Percentiles rank a stretch among this genome's conserved stretches.
These are phyloP conservation scores for Xanthorhoe designata DNA, from an alignment of 2,888 invertebrate genomes.

Conservation along the genomic window DNA sequence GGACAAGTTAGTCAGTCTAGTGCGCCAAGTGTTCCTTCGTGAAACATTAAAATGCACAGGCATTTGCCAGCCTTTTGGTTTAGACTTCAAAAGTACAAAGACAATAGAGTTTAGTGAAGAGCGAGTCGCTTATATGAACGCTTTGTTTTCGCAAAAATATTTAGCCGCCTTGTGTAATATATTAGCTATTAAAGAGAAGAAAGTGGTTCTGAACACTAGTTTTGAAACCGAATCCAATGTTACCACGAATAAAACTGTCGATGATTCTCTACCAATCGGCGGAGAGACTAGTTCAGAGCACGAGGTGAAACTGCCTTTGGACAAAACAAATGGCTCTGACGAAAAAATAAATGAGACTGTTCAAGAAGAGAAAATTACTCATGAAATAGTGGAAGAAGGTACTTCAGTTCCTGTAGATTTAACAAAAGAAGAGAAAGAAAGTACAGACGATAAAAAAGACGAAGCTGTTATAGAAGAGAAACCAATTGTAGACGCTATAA, in stretches of 20 bases:
- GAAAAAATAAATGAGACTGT: slow-evolving; percentile 68
- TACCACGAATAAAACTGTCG: slow-evolving; percentile 76
- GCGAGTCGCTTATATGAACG: slow-evolving; percentile 85
- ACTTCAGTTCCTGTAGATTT: slow-evolving; percentile 59
- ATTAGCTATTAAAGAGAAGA: slow-evolving; percentile 88
- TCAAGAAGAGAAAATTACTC: slow-evolving; percentile 61
- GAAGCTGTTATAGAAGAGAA: slow-evolving; percentile 62
- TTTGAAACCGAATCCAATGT: slow-evolving; percentile 82
- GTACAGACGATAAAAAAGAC: slow-evolving; percentile 60
- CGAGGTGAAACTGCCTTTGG: slow-evolving; percentile 67
- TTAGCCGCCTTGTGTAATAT: slow-evolving; percentile 92
- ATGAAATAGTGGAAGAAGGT: slow-evolving; percentile 58
- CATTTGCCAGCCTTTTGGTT: slow-evolving; percentile 86
- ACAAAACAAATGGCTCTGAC: slow-evolving; percentile 67
- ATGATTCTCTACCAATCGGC: slow-evolving; percentile 66
- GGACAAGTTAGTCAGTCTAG: slow-evolving; percentile 85
- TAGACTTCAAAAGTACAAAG: slow-evolving; percentile 86
- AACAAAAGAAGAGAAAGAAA: slow-evolving; percentile 63
- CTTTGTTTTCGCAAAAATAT: slow-evolving; percentile 88
- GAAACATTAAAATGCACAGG: slow-evolving; percentile 86
- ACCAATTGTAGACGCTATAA: slow-evolving; percentile 48
- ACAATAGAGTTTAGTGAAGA: slow-evolving; percentile 79
- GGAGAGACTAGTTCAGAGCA: slow-evolving; percentile 70
- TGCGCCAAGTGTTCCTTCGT: slow-evolving; percentile 86
- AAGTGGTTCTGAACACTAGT: slow-evolving; percentile 88